A percentile compares a stretch with the other conserved stretches of the same genome.
Conservation (phyloP, 2,888 invertebrate species). For the Rhyacophila evoluta region DNA sequence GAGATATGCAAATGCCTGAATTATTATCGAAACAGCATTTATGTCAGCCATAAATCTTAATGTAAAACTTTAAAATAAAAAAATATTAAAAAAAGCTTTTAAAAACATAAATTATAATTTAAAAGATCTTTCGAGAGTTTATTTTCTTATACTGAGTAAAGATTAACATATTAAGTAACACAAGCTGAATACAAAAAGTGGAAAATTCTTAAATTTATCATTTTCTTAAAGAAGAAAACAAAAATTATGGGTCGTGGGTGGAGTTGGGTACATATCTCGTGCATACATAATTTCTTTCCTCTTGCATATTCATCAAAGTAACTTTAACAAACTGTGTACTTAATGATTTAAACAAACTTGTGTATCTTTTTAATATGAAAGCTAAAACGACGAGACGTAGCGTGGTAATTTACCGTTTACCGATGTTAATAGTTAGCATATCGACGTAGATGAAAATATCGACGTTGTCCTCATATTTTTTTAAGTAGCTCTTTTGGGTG, state of each 20-base stretch:
- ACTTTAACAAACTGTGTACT: neutral
- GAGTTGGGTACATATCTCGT: neutral
- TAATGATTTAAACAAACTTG: neutral
- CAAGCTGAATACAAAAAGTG: constrained; percentile 9
- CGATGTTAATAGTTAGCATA: too few species aligned
- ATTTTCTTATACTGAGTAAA: constrained; percentile 7
- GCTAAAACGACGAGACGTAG: too few species aligned
- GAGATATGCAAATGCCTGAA: neutral
- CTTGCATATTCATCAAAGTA: neutral
- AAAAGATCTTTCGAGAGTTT: neutral
- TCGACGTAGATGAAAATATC: too few species aligned
- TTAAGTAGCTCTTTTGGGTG: too few species aligned
- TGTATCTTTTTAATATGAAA: too few species aligned
- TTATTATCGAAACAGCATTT: neutral
- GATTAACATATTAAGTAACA: constrained; percentile 1
- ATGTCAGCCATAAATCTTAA: neutral
- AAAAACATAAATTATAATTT: constrained; percentile 1
- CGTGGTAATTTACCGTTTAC: too few species aligned
- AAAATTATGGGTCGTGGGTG: neutral
- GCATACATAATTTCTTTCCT: neutral
- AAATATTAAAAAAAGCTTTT: neutral
- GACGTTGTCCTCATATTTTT: too few species aligned
- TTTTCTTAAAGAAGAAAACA: constrained; percentile 22
- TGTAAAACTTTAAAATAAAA: neutral
- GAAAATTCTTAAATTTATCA: constrained; percentile 16